Evolutionary conservation across 2,888 invertebrate species (phyloP).

Genomic region (Digitonthophagus gazella): DNA sequence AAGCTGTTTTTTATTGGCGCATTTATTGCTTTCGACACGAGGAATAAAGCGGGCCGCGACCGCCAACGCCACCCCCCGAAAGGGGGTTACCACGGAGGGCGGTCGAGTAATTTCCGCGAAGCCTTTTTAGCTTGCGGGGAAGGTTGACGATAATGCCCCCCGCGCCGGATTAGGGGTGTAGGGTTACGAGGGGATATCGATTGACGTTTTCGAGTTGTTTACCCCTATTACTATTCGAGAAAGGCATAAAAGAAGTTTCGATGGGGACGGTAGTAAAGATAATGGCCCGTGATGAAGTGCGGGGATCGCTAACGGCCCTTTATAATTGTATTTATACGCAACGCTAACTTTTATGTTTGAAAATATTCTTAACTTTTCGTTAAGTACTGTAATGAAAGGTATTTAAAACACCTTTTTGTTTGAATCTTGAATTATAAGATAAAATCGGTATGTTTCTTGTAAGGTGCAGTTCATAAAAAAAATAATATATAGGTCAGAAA

Average conservation of each 20-base stretch:
- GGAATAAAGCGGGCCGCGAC: background rate
- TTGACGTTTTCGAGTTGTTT: background rate
- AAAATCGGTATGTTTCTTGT: no score
- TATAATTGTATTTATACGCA: background rate
- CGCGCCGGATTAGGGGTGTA: background rate
- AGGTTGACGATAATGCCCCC: background rate
- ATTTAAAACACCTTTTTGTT: no score
- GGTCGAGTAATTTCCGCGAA: background rate
- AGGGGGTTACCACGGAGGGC: background rate
- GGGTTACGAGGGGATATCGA: background rate
- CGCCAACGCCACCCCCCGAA: no score
- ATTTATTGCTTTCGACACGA: slow-evolving; percentile 8
- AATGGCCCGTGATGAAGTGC: background rate
- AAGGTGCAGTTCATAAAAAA: no score
- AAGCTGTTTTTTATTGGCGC: slow-evolving; percentile 17
- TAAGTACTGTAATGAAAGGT: no score
- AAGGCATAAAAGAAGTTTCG: background rate
- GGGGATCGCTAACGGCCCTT: background rate
- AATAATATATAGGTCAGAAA: no score
- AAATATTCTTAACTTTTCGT: no score
- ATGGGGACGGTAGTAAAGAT: background rate
- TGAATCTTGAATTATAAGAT: no score
- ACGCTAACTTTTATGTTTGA: no score
- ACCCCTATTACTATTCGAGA: slow-evolving; percentile 6
- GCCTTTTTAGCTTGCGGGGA: background rate